Percentiles rank a stretch among this genome's conserved stretches.
phyloP scores from a whole-genome alignment of 37 sponge, comb jelly and placozoan species.

The Halisarca cf. caerulea region DNA sequence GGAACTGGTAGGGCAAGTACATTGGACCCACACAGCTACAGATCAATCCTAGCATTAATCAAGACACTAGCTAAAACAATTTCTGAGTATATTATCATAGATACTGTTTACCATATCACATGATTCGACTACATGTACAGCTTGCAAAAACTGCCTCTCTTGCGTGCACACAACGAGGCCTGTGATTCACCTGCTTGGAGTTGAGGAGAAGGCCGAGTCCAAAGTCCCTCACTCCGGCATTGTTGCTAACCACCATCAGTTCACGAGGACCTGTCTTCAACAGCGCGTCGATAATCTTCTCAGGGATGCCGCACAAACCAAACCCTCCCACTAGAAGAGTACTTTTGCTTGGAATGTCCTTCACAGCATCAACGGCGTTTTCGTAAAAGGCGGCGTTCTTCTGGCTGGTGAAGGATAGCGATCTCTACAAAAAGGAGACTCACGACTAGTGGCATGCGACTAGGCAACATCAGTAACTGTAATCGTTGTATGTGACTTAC shows the following conservation, averaged over 20 bases:
- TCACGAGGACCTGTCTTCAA: conserved; percentile 50
- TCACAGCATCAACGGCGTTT: conserved; percentile 58
- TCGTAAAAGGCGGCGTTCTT: conserved; percentile 63
- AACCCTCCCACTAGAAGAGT: conserved; percentile 94
- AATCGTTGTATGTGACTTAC: too few relatives aligned
- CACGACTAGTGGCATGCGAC: too few relatives aligned
- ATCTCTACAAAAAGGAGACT: conserved; percentile 23
- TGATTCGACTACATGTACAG: too few relatives aligned
- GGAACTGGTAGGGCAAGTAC: too few relatives aligned
- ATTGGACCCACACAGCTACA: too few relatives aligned
- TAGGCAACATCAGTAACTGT: too few relatives aligned
- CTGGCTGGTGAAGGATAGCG: not conserved
- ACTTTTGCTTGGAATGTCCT: conserved; percentile 71
- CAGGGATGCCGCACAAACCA: conserved; percentile 98
- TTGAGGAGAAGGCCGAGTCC: conserved; percentile 33
- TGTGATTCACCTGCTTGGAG: not conserved
- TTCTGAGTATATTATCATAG: too few relatives aligned
- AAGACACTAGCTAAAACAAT: too few relatives aligned
- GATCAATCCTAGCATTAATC: too few relatives aligned
- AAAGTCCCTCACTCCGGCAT: conserved; percentile 72
- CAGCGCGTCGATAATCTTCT: conserved; percentile 87
- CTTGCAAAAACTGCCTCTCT: too few relatives aligned
- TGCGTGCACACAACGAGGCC: too few relatives aligned
- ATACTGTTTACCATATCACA: too few relatives aligned
- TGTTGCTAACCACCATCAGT: conserved; percentile 89